phyloP scores from a whole-genome alignment of 2,888 invertebrate species.

The Lacanobia wlatinum region DNA sequence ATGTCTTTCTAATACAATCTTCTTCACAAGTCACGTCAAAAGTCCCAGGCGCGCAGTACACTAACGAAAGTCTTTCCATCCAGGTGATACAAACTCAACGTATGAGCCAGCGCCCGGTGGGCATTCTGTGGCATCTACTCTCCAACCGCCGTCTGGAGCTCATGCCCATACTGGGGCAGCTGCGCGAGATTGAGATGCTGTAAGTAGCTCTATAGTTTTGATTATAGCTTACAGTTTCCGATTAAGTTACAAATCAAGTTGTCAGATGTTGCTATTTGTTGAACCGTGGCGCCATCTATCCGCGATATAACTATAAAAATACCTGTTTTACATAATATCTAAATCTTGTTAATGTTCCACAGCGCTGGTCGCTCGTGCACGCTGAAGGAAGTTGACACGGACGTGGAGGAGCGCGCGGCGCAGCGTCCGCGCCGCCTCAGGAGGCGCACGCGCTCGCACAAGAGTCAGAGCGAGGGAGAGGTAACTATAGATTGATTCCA shows the following conservation, averaged over 20 bases:
- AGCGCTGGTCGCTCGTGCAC: constrained; percentile 92
- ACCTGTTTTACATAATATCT: no score
- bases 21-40: not conserved
- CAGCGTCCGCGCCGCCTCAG: constrained; percentile 85
- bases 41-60: not conserved
- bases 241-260: no score
- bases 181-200: constrained; percentile 93
- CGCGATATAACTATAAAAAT: no score
- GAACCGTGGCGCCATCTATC: no score
- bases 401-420: constrained; percentile 91
- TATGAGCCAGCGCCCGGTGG: constrained; percentile 91
- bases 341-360: not conserved
- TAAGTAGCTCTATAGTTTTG: constrained; percentile 74
- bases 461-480: constrained; percentile 88
- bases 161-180: constrained; percentile 93
- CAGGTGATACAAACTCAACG: constrained; percentile 88
- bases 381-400: constrained; percentile 93
- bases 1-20: not conserved
- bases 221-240: no score
- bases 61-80: constrained; percentile 8
- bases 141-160: constrained; percentile 93
- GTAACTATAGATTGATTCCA: constrained; percentile 71
- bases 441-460: constrained; percentile 87
- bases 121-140: constrained; percentile 95
- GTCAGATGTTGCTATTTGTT: no score